Percentiles rank a stretch among this genome's conserved stretches.
phyloP scores from a whole-genome alignment of 2,888 invertebrate species.

The Neocrepidodera transversa region DNA sequence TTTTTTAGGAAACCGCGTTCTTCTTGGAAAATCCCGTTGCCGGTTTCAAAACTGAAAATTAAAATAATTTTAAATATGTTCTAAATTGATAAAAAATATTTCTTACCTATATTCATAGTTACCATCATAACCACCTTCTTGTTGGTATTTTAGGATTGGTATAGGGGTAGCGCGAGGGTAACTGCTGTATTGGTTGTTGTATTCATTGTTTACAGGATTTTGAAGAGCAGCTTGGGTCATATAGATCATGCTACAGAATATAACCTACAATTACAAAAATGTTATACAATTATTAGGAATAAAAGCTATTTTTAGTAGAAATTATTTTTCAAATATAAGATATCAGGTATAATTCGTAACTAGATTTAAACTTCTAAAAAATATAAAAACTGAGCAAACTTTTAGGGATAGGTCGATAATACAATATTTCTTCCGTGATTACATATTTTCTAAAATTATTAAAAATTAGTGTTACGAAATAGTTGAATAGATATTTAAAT shows the following conservation, averaged over 20 bases:
- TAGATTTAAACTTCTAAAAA: too few relatives aligned
- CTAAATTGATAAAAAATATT: conserved; percentile 1
- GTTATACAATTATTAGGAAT: too few relatives aligned
- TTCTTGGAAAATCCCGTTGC: conserved; percentile 62
- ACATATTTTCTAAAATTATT: too few relatives aligned
- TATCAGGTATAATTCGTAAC: too few relatives aligned
- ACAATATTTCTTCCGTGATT: too few relatives aligned
- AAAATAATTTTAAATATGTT: background rate
- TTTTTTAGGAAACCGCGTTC: conserved; percentile 54
- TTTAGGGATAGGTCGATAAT: too few relatives aligned
- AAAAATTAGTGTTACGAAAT: too few relatives aligned
- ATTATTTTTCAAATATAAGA: too few relatives aligned
- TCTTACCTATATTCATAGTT: conserved; percentile 55
- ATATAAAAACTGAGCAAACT: too few relatives aligned
- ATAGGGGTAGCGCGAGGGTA: conserved; percentile 20
- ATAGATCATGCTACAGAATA: background rate
- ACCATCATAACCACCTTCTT: conserved; percentile 62
- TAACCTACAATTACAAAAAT: conserved; percentile 8
- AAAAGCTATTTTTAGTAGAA: too few relatives aligned
- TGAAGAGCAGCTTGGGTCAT: background rate
- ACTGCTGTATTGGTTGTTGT: background rate
- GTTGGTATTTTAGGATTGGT: conserved; percentile 52
- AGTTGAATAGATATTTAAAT: too few relatives aligned
- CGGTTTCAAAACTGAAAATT: conserved; percentile 61
- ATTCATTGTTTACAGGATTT: background rate